These are phyloP conservation scores for Xylocampa areola DNA, from an alignment of 2,888 invertebrate species.

Conservation along the genomic window DNA sequence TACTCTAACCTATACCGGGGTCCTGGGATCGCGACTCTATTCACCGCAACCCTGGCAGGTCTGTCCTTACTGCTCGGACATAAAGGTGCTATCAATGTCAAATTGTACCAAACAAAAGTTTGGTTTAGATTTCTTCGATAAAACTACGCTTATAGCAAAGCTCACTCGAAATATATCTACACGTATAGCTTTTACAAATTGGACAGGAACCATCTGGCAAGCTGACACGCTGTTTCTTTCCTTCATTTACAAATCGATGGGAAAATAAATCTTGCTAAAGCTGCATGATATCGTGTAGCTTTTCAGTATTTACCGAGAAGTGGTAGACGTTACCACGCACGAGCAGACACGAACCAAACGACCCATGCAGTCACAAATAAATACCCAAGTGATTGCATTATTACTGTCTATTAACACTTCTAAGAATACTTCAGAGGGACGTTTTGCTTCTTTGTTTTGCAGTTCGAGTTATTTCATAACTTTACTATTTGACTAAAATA, in stretches of 20 bases:
- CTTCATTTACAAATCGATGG: slow-evolving; percentile 27
- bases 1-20: too few species aligned
- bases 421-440: not conserved
- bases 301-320: slow-evolving; percentile 22
- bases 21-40: too few species aligned
- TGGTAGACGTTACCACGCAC: slow-evolving; percentile 25
- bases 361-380: slow-evolving; percentile 22
- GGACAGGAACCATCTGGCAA: slow-evolving; percentile 30
- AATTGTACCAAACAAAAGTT: slow-evolving; percentile 19
- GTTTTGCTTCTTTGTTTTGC: not conserved
- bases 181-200: slow-evolving; percentile 18
- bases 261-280: slow-evolving; percentile 33
- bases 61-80: too few species aligned
- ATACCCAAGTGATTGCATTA: slow-evolving; percentile 7
- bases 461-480: not conserved
- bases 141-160: not conserved
- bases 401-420: slow-evolving; percentile 4
- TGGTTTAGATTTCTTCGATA: slow-evolving; percentile 6
- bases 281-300: slow-evolving; percentile 15
- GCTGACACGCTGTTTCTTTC: slow-evolving; percentile 16
- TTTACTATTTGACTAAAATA: too few species aligned
- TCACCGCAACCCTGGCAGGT: too few species aligned
- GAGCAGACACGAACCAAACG: slow-evolving; percentile 1
- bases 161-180: not conserved
- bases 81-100: not conserved